Conservation (phyloP, 2,888 invertebrate species). For the Himalopsyche kuldschensis region DNA sequence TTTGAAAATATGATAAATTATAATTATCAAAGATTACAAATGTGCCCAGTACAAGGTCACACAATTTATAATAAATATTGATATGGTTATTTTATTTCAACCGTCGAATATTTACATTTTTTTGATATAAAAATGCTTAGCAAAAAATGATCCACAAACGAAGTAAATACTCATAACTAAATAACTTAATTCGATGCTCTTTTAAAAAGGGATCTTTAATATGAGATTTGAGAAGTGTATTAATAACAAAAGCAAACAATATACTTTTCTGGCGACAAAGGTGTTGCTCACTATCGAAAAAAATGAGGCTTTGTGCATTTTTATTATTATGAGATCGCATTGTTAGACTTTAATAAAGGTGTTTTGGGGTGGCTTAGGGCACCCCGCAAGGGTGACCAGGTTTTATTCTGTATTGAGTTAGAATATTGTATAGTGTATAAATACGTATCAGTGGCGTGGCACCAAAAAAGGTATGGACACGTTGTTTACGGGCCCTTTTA, state of each 20-base stretch:
- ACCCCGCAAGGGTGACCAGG: constrained; percentile 23
- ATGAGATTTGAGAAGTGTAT: constrained; percentile 27
- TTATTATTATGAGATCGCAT: constrained; percentile 10
- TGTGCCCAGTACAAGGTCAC: no score
- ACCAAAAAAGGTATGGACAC: no score
- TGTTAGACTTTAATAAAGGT: constrained; percentile 34
- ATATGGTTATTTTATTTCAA: no score
- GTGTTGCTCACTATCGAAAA: constrained; percentile 28
- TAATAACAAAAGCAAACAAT: constrained; percentile 29
- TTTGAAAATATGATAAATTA: no score
- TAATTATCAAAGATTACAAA: no score
- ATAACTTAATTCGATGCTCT: constrained; percentile 20
- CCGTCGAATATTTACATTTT: no score
- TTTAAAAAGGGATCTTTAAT: constrained; percentile 25
- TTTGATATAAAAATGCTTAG: neutral
- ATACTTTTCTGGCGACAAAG: constrained; percentile 26
- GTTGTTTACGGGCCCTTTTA: no score
- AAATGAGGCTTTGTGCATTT: constrained; percentile 17
- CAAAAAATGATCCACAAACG: neutral
- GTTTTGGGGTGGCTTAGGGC: constrained; percentile 37
- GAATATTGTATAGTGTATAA: neutral
- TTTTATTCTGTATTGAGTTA: constrained; percentile 11
- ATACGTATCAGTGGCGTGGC: neutral
- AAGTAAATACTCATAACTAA: neutral
- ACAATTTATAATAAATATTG: no score